A percentile compares a stretch with the other conserved stretches of the same genome.
Evolutionary conservation across 2,888 invertebrate species (phyloP).

Genomic region (Ligdia adustata): DNA sequence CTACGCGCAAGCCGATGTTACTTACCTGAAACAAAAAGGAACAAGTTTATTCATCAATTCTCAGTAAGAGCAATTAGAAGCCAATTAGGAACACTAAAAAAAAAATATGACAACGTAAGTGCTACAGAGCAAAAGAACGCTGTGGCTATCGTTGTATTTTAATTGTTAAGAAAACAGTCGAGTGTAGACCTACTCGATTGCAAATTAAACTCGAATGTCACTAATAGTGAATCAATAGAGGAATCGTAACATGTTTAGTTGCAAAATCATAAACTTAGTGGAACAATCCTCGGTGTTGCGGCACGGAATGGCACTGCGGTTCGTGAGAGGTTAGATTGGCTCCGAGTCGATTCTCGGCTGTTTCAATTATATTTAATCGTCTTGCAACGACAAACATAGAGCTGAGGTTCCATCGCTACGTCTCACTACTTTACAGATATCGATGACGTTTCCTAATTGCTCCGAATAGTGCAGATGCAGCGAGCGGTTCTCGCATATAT

Average conservation of each 20-base stretch:
- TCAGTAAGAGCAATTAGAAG: constrained; percentile 47
- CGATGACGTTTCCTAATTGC: constrained; percentile 46
- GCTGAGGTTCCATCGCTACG: constrained; percentile 42
- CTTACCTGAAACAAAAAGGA: constrained; percentile 47
- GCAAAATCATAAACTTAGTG: constrained; percentile 49
- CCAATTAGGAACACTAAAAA: constrained; percentile 19
- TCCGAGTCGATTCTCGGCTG: constrained; percentile 51
- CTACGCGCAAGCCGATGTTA: constrained; percentile 15
- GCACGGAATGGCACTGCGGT: constrained; percentile 53
- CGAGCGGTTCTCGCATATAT: constrained; percentile 11
- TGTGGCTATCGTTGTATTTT: constrained; percentile 2
- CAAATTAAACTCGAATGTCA: constrained; percentile 5
- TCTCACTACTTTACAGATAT: constrained; percentile 45
- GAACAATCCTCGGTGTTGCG: constrained; percentile 53
- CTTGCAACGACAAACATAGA: constrained; percentile 63
- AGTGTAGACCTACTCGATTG: neutral
- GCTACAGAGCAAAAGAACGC: neutral
- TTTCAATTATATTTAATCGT: constrained; percentile 71
- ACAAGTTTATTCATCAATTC: constrained; percentile 52
- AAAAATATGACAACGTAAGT: constrained; percentile 1
- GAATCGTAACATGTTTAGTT: constrained; percentile 52
- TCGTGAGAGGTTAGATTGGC: constrained; percentile 68
- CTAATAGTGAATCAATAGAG: constrained; percentile 40
- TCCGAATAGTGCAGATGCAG: constrained; percentile 35
- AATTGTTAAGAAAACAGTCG: constrained; percentile 1